Evolutionary conservation across 2,888 invertebrate species (phyloP), one percentile per base, ranked within the genome.

Genomic region (Oxyteleia sp.): DNA sequence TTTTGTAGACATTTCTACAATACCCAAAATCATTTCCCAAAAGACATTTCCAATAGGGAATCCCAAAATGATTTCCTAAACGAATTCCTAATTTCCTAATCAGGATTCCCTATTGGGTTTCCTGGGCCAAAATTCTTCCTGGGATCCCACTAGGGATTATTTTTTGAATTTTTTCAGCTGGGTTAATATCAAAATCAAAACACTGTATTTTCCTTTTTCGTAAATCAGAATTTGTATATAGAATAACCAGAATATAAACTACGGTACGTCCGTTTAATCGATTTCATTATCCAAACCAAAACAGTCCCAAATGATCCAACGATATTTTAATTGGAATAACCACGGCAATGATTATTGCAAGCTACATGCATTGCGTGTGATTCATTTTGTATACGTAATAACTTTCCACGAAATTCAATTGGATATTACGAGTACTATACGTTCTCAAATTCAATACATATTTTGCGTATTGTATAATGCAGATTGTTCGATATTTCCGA

Each of bases 381-480:
- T 57, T 45, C 45, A 47, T 57, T 45, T 16, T 16, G 35, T 45
- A 49, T 49, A 38, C 29, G 18, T 71, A 57, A 49, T 43, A 64
- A 75, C 64, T 75, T 75, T 57, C 47, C 35, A 23, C 23, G 13
- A 57, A 64, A 38, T 75, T 57, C 35, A 57, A 64, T 75, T 64
- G 29, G 35, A 51, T 15, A 26, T 57, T 49, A 64, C 26, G 35
- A 49, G 13, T 38, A n/a, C 45, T 45, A 32, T 41, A 38, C 41
- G 57, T 49, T 75, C 38, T 26, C 35, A 23, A 57, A 75, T 57
- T 75, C 38, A 75, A 75, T 64, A 74, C 45, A 55, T 63, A 53
- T 29, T 20, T 61, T 72, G 51, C 18, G 11, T 18, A 49, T 10
- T 10, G 23, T 41, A 66, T 10, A 38, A 26, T 57, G 45, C 29